A percentile compares a stretch with the other conserved stretches of the same genome.
Evolutionary conservation across 2,888 invertebrate species (phyloP).

Genomic region (Aromia moschata): DNA sequence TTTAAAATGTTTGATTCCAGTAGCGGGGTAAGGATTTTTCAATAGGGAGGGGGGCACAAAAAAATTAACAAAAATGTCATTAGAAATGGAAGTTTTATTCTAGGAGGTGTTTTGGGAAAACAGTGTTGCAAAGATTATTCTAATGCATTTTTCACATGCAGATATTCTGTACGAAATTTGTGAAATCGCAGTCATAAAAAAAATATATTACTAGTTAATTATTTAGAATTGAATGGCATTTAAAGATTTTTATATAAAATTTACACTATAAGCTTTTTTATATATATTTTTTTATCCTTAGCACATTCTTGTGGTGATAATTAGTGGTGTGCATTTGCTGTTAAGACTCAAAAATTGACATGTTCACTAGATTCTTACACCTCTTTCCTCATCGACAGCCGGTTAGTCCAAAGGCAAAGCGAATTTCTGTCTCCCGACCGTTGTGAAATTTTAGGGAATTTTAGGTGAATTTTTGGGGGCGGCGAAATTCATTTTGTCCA

Average conservation of each 20-base stretch:
- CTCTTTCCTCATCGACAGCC: not conserved
- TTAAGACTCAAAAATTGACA: constrained; percentile 1
- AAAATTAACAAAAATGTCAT: too few relatives aligned
- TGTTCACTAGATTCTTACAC: not conserved
- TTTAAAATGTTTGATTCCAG: too few relatives aligned
- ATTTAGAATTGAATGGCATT: constrained; percentile 1
- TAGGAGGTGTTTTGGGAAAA: too few relatives aligned
- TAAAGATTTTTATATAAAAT: not conserved
- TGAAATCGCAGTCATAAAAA: not conserved
- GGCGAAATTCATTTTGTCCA: not conserved
- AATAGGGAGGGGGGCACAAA: too few relatives aligned
- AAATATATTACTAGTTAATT: not conserved
- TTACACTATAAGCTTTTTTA: constrained; percentile 1
- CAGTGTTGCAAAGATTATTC: too few relatives aligned
- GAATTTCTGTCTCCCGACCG: too few relatives aligned
- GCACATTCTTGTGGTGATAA: constrained; percentile 1
- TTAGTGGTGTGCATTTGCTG: constrained; percentile 4
- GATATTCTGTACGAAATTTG: too few relatives aligned
- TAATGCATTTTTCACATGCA: too few relatives aligned
- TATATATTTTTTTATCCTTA: not conserved
- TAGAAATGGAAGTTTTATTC: too few relatives aligned
- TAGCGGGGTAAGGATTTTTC: too few relatives aligned
- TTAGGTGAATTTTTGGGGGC: too few relatives aligned
- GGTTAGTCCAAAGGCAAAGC: not conserved
- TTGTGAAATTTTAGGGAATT: too few relatives aligned